Conservation (phyloP, 2,797 vertebrate species). For the Tenualosa ilisha region DNA sequence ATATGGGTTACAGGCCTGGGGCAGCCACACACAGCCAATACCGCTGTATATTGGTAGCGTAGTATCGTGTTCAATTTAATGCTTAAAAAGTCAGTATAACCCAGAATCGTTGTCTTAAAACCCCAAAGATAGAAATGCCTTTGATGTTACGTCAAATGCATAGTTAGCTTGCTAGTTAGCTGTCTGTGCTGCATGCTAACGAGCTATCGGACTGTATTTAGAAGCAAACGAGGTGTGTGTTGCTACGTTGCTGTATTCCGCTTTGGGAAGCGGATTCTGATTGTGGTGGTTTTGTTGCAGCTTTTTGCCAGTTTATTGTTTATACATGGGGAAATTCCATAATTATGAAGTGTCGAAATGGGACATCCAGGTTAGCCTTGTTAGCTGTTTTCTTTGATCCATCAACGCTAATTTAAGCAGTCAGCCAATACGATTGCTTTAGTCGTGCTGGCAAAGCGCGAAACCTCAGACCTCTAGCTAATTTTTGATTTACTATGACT, state of each 20-base stretch:
- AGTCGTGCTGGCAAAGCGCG: not conserved
- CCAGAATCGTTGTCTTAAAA: not conserved
- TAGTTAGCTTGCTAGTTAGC: constrained; percentile 11
- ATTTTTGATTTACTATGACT: no score
- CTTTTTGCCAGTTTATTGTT: not conserved
- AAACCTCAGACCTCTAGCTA: not conserved
- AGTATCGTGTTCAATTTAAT: not conserved
- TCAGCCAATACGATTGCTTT: not conserved
- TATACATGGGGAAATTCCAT: not conserved
- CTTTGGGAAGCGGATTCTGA: not conserved
- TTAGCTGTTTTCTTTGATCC: not conserved
- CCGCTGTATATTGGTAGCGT: not conserved
- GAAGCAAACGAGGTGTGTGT: not conserved
- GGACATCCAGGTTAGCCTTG: not conserved
- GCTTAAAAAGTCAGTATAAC: not conserved
- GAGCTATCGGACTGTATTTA: not conserved
- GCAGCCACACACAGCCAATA: not conserved
- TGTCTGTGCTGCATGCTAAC: constrained; percentile 1
- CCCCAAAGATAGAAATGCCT: not conserved
- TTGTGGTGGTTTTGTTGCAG: not conserved
- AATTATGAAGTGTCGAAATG: not conserved
- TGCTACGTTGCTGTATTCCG: not conserved
- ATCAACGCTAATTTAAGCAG: not conserved
- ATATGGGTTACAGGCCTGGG: constrained; percentile 17
- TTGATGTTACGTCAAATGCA: constrained; percentile 5